Percentiles rank a stretch among this genome's conserved stretches.
These are phyloP conservation scores for Choristoneura fumiferana DNA, from an alignment of 1,140 invertebrate genomes.

Conservation along the genomic window DNA sequence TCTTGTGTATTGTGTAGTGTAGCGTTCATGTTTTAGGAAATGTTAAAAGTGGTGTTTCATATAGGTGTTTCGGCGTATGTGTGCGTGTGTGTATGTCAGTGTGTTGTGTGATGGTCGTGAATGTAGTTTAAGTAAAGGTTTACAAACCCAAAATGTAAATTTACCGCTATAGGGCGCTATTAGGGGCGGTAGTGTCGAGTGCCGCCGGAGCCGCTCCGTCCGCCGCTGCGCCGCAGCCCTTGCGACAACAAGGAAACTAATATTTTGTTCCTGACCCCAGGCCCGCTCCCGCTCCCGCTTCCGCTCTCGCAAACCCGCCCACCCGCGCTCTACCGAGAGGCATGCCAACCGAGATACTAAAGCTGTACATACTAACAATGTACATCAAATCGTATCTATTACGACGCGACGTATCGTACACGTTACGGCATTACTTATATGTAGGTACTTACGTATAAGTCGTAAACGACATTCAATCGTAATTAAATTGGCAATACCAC, in stretches of 20 bases:
- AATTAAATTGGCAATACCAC: background rate
- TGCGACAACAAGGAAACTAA: slow-evolving; percentile 80
- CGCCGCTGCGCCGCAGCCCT: slow-evolving; percentile 75
- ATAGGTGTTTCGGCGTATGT: slow-evolving; percentile 23
- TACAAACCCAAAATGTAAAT: slow-evolving; percentile 77
- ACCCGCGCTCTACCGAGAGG: slow-evolving; percentile 22
- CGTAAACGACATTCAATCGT: background rate
- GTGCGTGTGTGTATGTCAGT: slow-evolving; percentile 25
- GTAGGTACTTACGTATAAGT: background rate
- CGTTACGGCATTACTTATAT: background rate
- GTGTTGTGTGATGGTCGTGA: slow-evolving; percentile 13
- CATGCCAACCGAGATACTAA: slow-evolving; percentile 27
- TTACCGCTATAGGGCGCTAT: slow-evolving; percentile 74
- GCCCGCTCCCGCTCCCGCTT: slow-evolving; percentile 43
- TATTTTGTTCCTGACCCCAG: slow-evolving; percentile 76
- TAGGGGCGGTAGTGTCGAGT: slow-evolving; percentile 70
- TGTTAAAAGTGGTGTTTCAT: slow-evolving; percentile 23
- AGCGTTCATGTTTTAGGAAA: slow-evolving; percentile 26
- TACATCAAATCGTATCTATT: background rate
- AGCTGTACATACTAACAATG: no score
- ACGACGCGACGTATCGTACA: background rate
- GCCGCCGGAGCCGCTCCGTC: slow-evolving; percentile 70
- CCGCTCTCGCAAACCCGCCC: slow-evolving; percentile 63
- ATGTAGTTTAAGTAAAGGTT: slow-evolving; percentile 71
- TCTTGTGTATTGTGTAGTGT: slow-evolving; percentile 30